phyloP scores from a whole-genome alignment of 2,113 vertebrate species.

The Scomber japonicus region DNA sequence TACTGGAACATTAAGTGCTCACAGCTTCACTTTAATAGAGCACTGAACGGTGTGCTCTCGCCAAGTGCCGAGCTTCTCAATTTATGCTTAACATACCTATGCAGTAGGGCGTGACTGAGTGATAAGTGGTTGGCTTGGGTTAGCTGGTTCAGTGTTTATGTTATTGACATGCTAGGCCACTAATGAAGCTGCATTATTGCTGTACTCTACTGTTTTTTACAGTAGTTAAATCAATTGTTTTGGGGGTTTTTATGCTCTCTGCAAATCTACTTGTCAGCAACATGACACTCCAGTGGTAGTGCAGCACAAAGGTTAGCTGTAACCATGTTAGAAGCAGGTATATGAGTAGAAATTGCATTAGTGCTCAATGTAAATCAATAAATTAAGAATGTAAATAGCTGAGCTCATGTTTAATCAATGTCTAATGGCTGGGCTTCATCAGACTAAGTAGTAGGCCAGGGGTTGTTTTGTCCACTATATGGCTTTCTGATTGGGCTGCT shows the following conservation, averaged over 20 bases:
- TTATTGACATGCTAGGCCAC: no score
- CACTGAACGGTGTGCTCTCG: background rate
- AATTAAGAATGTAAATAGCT: conserved; percentile 54
- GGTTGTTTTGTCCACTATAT: background rate
- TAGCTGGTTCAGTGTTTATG: background rate
- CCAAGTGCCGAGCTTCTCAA: background rate
- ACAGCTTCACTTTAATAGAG: background rate
- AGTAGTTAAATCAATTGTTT: no score
- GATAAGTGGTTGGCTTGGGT: background rate
- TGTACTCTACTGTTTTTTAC: no score
- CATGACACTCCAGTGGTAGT: background rate
- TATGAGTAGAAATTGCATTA: conserved; percentile 30
- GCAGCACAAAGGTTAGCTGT: conserved; percentile 20
- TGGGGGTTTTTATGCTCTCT: background rate
- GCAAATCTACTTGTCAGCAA: conserved; percentile 18
- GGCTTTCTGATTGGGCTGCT: background rate
- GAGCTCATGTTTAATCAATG: conserved; percentile 58
- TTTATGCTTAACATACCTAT: no score
- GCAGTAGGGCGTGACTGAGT: background rate
- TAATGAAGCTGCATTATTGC: background rate
- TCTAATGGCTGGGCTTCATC: conserved; percentile 56
- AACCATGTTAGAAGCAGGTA: conserved; percentile 11
- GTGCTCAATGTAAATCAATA: conserved; percentile 55
- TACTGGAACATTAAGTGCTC: background rate
- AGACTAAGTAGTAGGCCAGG: conserved; percentile 37